Conservation (phyloP, 2,888 invertebrate species). For the Matsumyia berberina region DNA sequence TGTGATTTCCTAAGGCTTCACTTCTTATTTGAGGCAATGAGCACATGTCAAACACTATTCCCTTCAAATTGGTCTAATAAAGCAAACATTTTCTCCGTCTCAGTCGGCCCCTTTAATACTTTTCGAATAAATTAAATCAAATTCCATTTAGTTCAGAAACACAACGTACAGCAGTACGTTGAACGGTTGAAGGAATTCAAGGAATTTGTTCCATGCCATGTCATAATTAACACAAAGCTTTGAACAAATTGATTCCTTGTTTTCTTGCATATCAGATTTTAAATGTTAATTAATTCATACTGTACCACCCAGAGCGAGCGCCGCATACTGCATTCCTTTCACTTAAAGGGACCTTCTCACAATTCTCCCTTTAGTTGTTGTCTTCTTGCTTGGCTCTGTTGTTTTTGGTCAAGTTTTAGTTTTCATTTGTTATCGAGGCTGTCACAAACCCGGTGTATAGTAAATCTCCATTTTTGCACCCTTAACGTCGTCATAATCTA, state of each 20-base stretch:
- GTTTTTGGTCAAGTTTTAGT: constrained; percentile 38
- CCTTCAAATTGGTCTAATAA: too few species aligned
- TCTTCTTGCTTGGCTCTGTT: neutral
- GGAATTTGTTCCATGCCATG: constrained; percentile 11
- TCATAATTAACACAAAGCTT: constrained; percentile 26
- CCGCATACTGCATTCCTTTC: constrained; percentile 18
- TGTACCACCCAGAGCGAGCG: constrained; percentile 11
- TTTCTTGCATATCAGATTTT: constrained; percentile 21
- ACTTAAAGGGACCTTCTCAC: neutral
- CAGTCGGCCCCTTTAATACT: too few species aligned
- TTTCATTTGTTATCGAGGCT: constrained; percentile 1
- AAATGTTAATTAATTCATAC: constrained; percentile 36
- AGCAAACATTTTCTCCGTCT: too few species aligned
- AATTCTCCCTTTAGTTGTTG: neutral
- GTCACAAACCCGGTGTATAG: neutral
- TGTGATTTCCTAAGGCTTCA: too few species aligned
- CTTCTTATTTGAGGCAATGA: too few species aligned
- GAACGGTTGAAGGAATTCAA: too few species aligned
- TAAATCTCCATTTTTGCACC: constrained; percentile 55
- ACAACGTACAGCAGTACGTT: too few species aligned
- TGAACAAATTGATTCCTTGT: constrained; percentile 41
- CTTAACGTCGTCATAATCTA: constrained; percentile 63
- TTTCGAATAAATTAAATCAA: too few species aligned
- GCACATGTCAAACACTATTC: too few species aligned
- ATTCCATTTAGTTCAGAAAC: too few species aligned